A percentile compares a stretch with the other conserved stretches of the same genome.
phyloP scores from a whole-genome alignment of 2,113 vertebrate species.

The Pedetes capensis region DNA sequence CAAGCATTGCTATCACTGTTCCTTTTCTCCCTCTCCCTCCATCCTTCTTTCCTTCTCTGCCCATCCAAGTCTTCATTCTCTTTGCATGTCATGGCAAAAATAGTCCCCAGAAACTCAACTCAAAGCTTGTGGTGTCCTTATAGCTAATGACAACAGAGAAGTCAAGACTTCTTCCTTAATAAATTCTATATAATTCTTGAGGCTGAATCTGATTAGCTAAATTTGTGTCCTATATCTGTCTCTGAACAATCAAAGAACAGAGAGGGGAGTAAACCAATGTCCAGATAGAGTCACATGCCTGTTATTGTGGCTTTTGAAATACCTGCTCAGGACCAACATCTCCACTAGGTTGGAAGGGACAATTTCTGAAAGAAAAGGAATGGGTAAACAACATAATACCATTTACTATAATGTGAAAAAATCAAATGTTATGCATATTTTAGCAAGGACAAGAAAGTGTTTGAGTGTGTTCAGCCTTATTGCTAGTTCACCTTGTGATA shows the following conservation, averaged over 20 bases:
- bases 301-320: not conserved
- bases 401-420: not conserved
- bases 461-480: not conserved
- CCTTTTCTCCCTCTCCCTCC: not conserved
- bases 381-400: not conserved
- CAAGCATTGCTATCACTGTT: not conserved
- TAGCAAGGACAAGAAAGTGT: not conserved
- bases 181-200: not conserved
- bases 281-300: not conserved
- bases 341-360: not conserved
- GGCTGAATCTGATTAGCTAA: not conserved
- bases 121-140: not conserved
- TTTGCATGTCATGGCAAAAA: not conserved
- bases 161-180: not conserved
- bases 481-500: not conserved
- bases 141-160: not conserved
- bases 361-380: not conserved
- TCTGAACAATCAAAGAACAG: not conserved
- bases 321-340: not conserved
- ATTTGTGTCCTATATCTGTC: not conserved
- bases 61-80: not conserved
- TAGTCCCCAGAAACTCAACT: not conserved
- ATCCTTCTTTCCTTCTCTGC: not conserved
- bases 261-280: not conserved
- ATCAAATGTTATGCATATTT: not conserved